These are phyloP conservation scores for Puffinus mauretanicus DNA, from an alignment of 2,113 vertebrate genomes.

Conservation along the genomic window DNA sequence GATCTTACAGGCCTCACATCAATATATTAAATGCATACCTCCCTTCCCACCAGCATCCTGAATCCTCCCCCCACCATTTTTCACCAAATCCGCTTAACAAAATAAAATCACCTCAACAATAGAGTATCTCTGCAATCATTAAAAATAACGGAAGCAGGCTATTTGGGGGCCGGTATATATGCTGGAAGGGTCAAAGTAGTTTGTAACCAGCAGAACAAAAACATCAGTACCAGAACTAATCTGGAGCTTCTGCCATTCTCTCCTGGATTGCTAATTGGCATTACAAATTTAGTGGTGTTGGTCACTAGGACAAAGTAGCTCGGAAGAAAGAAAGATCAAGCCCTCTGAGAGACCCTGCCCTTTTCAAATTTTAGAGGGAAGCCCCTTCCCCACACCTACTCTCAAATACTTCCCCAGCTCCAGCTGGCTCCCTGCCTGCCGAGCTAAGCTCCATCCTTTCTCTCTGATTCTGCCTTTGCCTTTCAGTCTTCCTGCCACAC, in stretches of 20 bases:
- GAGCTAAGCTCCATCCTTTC: not conserved
- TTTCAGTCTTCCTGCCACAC: not conserved
- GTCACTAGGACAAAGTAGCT: not conserved
- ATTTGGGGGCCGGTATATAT: not conserved
- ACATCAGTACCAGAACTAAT: not conserved
- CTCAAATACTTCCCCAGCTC: not conserved
- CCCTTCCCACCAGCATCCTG: not conserved
- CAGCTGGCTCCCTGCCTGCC: not conserved
- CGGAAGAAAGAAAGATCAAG: not conserved
- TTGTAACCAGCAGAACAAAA: not conserved
- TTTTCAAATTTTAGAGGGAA: not conserved
- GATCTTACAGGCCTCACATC: constrained; percentile 70
- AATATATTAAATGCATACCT: constrained; percentile 65
- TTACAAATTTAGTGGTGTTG: not conserved
- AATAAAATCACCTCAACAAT: constrained; percentile 54
- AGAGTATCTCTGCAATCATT: constrained; percentile 26
- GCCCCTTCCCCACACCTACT: not conserved
- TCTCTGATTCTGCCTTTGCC: not conserved
- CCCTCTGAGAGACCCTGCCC: not conserved
- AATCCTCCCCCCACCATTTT: not conserved
- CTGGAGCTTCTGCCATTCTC: not conserved
- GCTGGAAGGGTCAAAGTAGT: not conserved
- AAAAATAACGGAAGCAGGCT: not conserved
- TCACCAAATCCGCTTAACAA: constrained; percentile 56
- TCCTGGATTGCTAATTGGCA: not conserved